These are phyloP conservation scores for Sarcophaga bullata DNA, from an alignment of 1,140 invertebrate genomes.

Conservation along the genomic window DNA sequence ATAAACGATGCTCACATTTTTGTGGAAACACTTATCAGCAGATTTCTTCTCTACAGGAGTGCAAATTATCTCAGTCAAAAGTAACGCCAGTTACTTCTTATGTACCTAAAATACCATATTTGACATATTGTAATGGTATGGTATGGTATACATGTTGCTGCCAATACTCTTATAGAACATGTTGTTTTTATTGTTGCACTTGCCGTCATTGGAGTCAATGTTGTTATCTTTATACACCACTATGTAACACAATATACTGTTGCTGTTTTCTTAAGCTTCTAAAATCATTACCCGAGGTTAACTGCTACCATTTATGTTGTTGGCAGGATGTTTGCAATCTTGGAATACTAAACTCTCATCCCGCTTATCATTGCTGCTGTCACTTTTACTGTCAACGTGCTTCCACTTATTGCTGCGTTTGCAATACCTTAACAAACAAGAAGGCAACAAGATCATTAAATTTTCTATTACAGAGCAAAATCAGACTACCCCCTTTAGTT, in stretches of 20 bases:
- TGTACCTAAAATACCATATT: neutral
- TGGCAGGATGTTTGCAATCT: neutral
- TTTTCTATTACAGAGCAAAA: neutral
- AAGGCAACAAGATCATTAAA: neutral
- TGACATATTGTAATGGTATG: neutral
- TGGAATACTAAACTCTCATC: neutral
- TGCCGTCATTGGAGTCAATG: neutral
- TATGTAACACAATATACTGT: neutral
- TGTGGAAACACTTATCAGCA: constrained; percentile 10
- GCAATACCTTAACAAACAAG: neutral
- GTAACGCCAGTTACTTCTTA: neutral
- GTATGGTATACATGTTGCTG: neutral
- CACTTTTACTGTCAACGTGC: neutral
- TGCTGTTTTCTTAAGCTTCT: neutral
- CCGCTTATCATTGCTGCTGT: neutral
- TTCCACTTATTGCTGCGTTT: neutral
- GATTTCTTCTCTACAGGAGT: neutral
- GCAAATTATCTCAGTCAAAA: neutral
- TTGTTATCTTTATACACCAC: neutral
- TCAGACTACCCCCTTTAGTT: neutral
- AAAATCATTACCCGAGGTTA: neutral
- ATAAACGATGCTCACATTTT: neutral
- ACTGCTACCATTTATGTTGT: neutral
- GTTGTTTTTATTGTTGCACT: neutral
- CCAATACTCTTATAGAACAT: neutral